Evolutionary conservation across 2,797 vertebrate genomes (phyloP).

Genomic region (Lacerta viridis): DNA sequence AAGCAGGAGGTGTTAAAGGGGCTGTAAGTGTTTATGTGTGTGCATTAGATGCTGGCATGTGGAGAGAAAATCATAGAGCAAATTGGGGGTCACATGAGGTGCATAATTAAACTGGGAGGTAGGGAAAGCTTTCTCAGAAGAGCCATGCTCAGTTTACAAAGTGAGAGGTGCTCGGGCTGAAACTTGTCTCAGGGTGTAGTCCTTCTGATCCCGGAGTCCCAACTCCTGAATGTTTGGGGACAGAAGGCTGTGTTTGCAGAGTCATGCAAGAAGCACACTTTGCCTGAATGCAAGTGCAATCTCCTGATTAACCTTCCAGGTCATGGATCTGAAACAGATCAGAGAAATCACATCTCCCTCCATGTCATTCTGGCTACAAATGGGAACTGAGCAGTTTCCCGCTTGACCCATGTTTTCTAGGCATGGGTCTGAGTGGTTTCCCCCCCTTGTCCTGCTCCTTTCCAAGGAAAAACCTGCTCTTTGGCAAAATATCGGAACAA

Average conservation of each 20-base stretch:
- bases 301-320: background rate
- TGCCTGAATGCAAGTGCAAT: background rate
- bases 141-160: background rate
- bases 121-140: background rate
- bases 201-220: background rate
- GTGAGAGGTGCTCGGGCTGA: background rate
- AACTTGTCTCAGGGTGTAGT: background rate
- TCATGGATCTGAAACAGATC: background rate
- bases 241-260: background rate
- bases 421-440: too few species aligned
- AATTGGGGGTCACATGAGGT: background rate
- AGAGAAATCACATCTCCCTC: background rate
- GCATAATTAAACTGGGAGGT: background rate
- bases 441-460: too few species aligned
- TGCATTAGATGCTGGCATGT: background rate
- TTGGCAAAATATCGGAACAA: too few species aligned
- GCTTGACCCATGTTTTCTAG: too few species aligned
- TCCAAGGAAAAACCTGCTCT: too few species aligned
- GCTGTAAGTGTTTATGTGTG: background rate
- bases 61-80: background rate
- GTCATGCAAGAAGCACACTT: background rate
- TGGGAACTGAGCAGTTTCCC: background rate
- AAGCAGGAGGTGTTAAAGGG: background rate
- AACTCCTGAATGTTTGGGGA: background rate
- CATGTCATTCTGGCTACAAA: background rate